Conservation (phyloP, 2,113 vertebrate genomes). For the Alligator sinensis region DNA sequence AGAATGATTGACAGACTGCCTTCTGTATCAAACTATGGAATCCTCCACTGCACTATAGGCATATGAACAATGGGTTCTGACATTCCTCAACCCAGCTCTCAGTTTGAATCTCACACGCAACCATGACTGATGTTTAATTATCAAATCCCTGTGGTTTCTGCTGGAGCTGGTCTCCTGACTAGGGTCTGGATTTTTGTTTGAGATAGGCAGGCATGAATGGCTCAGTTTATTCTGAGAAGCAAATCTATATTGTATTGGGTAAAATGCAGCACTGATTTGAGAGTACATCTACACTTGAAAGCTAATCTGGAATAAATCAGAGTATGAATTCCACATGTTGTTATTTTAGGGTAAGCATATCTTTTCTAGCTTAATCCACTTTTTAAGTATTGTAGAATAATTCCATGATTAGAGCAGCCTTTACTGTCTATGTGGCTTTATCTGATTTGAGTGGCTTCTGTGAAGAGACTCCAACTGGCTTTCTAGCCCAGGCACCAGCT, state of each 20-base stretch:
- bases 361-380: background rate
- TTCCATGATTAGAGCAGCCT: background rate
- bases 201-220: background rate
- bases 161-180: slow-evolving; percentile 30
- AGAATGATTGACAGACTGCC: too few species aligned
- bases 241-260: background rate
- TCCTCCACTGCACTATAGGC: too few species aligned
- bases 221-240: background rate
- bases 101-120: background rate
- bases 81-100: background rate
- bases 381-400: background rate
- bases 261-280: background rate
- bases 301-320: too few species aligned
- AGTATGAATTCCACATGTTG: too few species aligned
- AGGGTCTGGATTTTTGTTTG: slow-evolving; percentile 12
- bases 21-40: too few species aligned
- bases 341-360: background rate
- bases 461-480: background rate
- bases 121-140: background rate
- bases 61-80: too few species aligned
- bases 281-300: background rate
- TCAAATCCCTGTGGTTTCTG: slow-evolving; percentile 11
- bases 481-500: too few species aligned
- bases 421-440: background rate
- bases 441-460: background rate